Percentiles rank a stretch among this genome's conserved stretches.
These are phyloP conservation scores for Danio kyathit DNA, from an alignment of 2,797 vertebrate genomes.

Conservation along the genomic window DNA sequence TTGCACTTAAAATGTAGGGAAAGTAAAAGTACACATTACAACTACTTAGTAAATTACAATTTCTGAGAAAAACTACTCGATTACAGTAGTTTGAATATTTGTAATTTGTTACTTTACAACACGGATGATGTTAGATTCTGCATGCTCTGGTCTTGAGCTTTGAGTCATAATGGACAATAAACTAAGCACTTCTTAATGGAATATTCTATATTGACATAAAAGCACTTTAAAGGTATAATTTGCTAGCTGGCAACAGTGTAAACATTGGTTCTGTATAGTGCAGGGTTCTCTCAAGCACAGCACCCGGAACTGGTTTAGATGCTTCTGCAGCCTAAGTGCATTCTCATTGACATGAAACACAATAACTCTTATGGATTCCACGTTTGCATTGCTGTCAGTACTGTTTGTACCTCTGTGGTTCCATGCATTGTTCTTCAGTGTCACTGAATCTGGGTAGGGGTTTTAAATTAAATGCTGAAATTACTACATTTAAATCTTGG, in stretches of 20 bases:
- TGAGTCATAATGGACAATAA: constrained; percentile 21
- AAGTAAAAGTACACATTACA: no score
- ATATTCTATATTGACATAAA: constrained; percentile 13
- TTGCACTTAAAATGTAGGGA: no score
- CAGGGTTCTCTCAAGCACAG: constrained; percentile 37
- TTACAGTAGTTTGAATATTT: no score
- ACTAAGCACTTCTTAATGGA: constrained; percentile 16
- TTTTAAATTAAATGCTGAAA: constrained; percentile 23
- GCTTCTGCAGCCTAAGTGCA: constrained; percentile 56
- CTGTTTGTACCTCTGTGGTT: constrained; percentile 40
- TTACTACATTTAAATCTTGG: background rate
- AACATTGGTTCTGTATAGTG: constrained; percentile 20
- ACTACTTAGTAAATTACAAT: no score
- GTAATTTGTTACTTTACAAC: no score
- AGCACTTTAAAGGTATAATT: constrained; percentile 40
- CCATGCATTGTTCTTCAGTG: constrained; percentile 32
- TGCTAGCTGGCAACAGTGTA: constrained; percentile 38
- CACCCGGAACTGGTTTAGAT: constrained; percentile 52
- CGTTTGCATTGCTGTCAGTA: constrained; percentile 38
- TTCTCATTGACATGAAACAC: constrained; percentile 57
- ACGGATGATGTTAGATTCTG: background rate
- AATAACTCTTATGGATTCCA: constrained; percentile 59
- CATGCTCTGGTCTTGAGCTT: background rate
- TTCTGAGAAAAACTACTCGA: no score
- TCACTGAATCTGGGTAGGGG: constrained; percentile 39